Evolutionary conservation across 2,113 vertebrate genomes (phyloP).

Genomic region (Cricetomys ansorgei): DNA sequence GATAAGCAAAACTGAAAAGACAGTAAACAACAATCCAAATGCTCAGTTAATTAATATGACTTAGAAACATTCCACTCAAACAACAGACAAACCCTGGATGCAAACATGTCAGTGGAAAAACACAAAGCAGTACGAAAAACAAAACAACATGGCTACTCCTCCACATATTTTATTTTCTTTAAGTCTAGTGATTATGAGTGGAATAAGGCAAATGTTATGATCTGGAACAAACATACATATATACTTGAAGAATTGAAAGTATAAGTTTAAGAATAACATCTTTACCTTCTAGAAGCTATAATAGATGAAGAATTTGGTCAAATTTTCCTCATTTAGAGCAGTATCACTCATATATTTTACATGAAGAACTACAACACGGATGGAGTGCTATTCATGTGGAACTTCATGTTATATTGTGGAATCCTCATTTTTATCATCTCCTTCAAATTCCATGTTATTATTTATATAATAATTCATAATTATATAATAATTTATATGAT

Average conservation of each 20-base stretch:
- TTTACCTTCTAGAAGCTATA: background rate
- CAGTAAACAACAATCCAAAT: background rate
- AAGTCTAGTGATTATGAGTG: background rate
- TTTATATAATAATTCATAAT: background rate
- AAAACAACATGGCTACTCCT: background rate
- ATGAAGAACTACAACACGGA: background rate
- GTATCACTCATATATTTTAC: background rate
- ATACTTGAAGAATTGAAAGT: background rate
- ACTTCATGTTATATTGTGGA: background rate
- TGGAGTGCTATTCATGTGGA: background rate
- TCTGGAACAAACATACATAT: background rate
- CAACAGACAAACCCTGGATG: background rate
- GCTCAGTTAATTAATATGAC: background rate
- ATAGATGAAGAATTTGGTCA: background rate
- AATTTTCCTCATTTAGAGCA: background rate
- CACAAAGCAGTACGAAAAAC: background rate
- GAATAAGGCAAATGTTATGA: background rate
- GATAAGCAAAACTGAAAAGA: background rate
- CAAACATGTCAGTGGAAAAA: background rate
- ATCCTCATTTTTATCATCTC: background rate
- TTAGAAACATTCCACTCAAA: background rate
- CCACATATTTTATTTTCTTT: background rate
- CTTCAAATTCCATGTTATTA: background rate
- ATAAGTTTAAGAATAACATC: background rate
- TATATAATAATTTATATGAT: no score